phyloP scores from a whole-genome alignment of 2,113 vertebrate genomes.

The Psittacara wagleri region DNA sequence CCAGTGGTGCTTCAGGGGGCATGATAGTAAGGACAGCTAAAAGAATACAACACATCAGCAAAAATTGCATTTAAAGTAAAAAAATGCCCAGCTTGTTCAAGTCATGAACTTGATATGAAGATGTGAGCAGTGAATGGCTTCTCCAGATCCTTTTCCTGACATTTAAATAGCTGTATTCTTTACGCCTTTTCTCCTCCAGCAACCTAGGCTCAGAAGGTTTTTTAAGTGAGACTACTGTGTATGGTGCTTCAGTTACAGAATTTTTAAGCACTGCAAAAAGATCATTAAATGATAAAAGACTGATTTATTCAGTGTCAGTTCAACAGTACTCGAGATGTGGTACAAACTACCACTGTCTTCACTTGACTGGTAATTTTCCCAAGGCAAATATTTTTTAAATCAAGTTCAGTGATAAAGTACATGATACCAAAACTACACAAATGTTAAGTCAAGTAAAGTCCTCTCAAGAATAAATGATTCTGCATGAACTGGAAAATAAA shows the following conservation, averaged over 20 bases:
- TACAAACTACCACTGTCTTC: conserved; percentile 40
- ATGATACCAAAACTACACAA: background rate
- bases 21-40: background rate
- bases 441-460: background rate
- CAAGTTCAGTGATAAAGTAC: conserved; percentile 27
- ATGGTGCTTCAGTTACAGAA: background rate
- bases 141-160: background rate
- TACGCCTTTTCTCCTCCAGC: background rate
- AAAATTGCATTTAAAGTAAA: background rate
- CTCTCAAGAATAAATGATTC: background rate
- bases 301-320: conserved; percentile 55
- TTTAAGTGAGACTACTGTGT: background rate
- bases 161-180: background rate
- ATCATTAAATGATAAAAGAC: conserved; percentile 39
- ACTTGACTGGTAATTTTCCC: conserved; percentile 42
- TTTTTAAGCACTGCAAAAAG: conserved; percentile 16
- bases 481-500: background rate
- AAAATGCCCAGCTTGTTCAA: background rate
- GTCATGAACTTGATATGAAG: background rate
- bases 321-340: background rate
- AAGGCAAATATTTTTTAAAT: conserved; percentile 35
- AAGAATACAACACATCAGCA: background rate
- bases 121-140: background rate
- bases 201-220: background rate
- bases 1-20: background rate